A percentile compares a stretch with the other conserved stretches of the same genome.
Conservation (phyloP, 2,888 invertebrate species). For the Hemistola chrysoprasaria region DNA sequence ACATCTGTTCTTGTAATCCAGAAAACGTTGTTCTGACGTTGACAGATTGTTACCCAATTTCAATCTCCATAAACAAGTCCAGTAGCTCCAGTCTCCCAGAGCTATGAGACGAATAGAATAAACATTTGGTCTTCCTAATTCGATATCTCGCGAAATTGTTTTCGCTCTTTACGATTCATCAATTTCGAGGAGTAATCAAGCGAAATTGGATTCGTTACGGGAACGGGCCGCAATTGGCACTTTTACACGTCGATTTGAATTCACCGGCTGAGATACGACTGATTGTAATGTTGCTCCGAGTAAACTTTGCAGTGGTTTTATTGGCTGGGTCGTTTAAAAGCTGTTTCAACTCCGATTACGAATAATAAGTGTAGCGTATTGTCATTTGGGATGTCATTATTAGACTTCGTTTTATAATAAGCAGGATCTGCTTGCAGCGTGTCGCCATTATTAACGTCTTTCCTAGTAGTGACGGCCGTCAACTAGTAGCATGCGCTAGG, state of each 20-base stretch:
- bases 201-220: slow-evolving; percentile 53
- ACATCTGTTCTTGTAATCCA: too few species aligned
- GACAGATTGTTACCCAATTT: too few species aligned
- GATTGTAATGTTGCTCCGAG: slow-evolving; percentile 36
- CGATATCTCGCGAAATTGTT: slow-evolving; percentile 49
- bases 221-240: slow-evolving; percentile 52
- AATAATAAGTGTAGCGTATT: too few species aligned
- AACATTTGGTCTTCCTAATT: slow-evolving; percentile 36
- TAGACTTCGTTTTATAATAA: slow-evolving; percentile 32
- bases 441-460: slow-evolving; percentile 44
- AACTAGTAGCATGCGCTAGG: too few species aligned
- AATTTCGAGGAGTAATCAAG: slow-evolving; percentile 49
- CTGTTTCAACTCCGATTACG: slow-evolving; percentile 12
- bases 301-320: slow-evolving; percentile 30
- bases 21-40: too few species aligned
- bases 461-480: slow-evolving; percentile 39
- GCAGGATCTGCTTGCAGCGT: slow-evolving; percentile 32
- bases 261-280: slow-evolving; percentile 38
- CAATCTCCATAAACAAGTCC: too few species aligned
- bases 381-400: too few species aligned
- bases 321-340: slow-evolving; percentile 20
- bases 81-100: too few species aligned
- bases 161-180: slow-evolving; percentile 51
- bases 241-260: slow-evolving; percentile 53
- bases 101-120: slow-evolving; percentile 18